phyloP scores from a whole-genome alignment of 2,113 vertebrate genomes.

The Pithys albifrons region DNA sequence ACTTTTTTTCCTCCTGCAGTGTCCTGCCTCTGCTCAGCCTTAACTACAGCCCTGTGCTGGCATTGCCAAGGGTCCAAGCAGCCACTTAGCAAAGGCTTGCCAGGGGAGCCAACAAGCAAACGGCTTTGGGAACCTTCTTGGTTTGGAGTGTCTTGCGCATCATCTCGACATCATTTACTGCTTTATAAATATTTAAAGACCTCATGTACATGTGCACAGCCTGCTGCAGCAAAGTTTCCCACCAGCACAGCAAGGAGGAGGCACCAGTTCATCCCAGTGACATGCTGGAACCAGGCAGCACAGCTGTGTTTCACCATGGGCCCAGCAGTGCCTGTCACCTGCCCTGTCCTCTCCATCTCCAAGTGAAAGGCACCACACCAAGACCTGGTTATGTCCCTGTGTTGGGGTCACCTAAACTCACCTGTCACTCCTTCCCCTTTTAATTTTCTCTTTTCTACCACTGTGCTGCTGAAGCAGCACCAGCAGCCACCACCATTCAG shows the following conservation, averaged over 20 bases:
- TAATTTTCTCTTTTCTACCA: rapidly evolving
- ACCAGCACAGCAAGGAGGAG: not conserved
- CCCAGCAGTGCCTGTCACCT: rapidly evolving
- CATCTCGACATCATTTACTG: not conserved
- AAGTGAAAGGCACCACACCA: rapidly evolving
- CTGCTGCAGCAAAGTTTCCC: not conserved
- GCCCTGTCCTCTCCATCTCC: rapidly evolving
- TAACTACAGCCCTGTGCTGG: not conserved
- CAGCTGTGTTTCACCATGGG: not conserved
- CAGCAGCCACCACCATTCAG: rapidly evolving
- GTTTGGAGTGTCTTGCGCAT: not conserved
- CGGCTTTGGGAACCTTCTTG: rapidly evolving
- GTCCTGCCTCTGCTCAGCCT: not conserved
- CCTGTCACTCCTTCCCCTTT: not conserved
- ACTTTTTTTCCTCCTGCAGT: not conserved
- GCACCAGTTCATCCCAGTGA: not conserved
- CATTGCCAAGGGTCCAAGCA: not conserved
- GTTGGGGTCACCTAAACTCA: not conserved
- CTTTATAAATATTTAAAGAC: not conserved
- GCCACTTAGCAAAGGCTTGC: not conserved
- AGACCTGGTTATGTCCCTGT: not conserved
- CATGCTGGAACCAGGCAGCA: not conserved
- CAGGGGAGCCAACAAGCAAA: rapidly evolving
- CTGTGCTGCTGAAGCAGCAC: not conserved
- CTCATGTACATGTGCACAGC: rapidly evolving